phyloP scores from a whole-genome alignment of 2,113 vertebrate genomes.

The Poeciliopsis turrubarensis region DNA sequence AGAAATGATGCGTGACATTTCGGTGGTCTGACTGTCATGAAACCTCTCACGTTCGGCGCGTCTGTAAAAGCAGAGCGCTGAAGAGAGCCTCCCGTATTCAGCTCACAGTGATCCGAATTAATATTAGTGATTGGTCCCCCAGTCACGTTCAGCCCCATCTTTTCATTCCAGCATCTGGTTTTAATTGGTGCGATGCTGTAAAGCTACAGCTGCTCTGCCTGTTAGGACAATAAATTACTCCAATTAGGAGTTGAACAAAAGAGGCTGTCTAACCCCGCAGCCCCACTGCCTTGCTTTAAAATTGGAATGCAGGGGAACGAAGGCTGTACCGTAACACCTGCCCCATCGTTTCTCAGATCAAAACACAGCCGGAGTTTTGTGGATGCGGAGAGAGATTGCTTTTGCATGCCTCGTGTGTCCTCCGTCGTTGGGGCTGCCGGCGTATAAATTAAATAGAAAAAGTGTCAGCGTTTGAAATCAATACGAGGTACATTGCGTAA shows the following conservation, averaged over 20 bases:
- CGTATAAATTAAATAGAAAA: constrained; percentile 35
- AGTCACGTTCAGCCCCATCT: constrained; percentile 60
- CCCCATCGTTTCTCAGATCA: constrained; percentile 44
- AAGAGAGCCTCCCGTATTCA: constrained; percentile 35
- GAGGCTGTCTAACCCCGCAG: constrained; percentile 57
- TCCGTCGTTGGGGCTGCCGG: not conserved
- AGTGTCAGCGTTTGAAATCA: constrained; percentile 34
- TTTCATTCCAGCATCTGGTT: constrained; percentile 72
- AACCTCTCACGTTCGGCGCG: constrained; percentile 28
- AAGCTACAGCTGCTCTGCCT: constrained; percentile 77
- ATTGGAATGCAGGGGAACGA: constrained; percentile 23
- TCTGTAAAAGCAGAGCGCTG: not conserved
- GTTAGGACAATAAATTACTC: constrained; percentile 79
- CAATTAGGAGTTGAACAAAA: constrained; percentile 75
- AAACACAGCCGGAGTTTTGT: constrained; percentile 42
- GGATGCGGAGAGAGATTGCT: constrained; percentile 35
- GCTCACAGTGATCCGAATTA: constrained; percentile 42
- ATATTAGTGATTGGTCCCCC: constrained; percentile 49
- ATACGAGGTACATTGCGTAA: constrained; percentile 46
- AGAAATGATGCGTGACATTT: constrained; percentile 21
- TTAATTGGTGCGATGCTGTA: constrained; percentile 70
- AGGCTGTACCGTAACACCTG: constrained; percentile 50
- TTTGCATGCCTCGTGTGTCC: constrained; percentile 17
- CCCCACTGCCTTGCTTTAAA: constrained; percentile 32
- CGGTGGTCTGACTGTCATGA: constrained; percentile 19